Percentiles rank a stretch among this genome's conserved stretches.
Evolutionary conservation across 1,140 invertebrate genomes (phyloP).

Genomic region (Aphaenogaster rudis): DNA sequence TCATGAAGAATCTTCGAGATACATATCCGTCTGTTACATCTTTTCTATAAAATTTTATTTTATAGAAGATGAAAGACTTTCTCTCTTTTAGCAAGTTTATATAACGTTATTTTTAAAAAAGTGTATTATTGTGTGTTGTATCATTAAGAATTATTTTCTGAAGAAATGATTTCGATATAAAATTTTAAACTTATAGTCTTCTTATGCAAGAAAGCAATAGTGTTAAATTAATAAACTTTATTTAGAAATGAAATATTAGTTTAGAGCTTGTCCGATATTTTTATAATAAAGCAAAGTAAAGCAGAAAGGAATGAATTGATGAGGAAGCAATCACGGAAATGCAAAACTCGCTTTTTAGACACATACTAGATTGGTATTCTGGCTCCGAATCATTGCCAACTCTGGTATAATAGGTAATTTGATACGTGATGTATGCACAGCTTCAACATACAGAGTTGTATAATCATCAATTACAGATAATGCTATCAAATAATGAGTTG

Average conservation of each 20-base stretch:
- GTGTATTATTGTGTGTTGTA: neutral
- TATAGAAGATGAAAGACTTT: neutral
- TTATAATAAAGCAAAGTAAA: neutral
- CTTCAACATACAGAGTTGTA: conserved; percentile 65
- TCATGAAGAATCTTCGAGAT: neutral
- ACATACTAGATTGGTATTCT: conserved; percentile 1
- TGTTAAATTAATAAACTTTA: neutral
- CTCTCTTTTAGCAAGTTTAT: neutral
- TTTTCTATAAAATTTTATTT: neutral
- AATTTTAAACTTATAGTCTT: neutral
- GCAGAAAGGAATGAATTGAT: neutral
- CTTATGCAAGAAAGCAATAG: neutral
- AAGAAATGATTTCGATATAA: neutral
- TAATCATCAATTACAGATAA: conserved; percentile 81
- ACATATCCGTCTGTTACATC: neutral
- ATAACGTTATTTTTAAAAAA: neutral
- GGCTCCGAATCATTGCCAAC: conserved; percentile 67
- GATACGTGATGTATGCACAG: conserved; percentile 73
- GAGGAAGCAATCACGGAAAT: conserved; percentile 39
- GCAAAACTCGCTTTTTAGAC: conserved; percentile 51
- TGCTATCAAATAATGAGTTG: conserved; percentile 78
- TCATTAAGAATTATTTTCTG: neutral
- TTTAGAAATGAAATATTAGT: conserved; percentile 13
- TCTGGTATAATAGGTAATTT: conserved; percentile 82
- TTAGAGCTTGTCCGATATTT: neutral